Evolutionary conservation across 2,888 invertebrate species (phyloP).

Genomic region (Eristalis arbustorum): DNA sequence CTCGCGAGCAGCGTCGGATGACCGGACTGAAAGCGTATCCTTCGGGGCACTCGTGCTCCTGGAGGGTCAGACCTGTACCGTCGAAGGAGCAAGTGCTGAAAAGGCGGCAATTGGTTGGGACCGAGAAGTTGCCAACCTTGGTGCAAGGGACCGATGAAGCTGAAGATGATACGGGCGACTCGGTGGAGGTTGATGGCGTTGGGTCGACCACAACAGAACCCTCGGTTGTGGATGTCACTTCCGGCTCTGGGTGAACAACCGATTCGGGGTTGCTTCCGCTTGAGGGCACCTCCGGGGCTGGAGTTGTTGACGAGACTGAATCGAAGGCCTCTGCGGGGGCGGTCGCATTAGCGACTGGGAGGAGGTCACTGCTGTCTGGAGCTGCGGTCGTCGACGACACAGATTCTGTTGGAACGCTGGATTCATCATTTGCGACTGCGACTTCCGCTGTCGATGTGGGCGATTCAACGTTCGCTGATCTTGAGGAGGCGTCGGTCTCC

Average conservation of each 20-base stretch:
- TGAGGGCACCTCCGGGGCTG: neutral
- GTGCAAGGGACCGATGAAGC: constrained; percentile 24
- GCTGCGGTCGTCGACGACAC: neutral
- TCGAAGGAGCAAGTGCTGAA: constrained; percentile 54
- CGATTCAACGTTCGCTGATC: neutral
- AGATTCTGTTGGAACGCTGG: neutral
- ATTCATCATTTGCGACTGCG: neutral
- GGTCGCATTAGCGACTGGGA: neutral
- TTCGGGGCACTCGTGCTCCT: constrained; percentile 50
- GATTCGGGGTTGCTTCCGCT: neutral
- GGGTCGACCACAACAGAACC: neutral
- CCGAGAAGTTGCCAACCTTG: constrained; percentile 44
- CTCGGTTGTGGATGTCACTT: neutral
- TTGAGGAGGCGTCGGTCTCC: neutral
- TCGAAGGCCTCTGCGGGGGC: neutral
- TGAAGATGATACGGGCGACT: neutral
- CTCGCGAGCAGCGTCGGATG: constrained; percentile 56
- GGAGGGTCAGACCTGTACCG: neutral
- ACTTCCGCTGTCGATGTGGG: neutral
- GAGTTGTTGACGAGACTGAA: too few species aligned
- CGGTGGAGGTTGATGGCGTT: neutral
- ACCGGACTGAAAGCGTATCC: constrained; percentile 50
- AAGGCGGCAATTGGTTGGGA: constrained; percentile 37
- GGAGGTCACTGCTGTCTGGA: neutral
- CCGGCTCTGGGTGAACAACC: neutral